These are phyloP conservation scores for Acrocephalus arundinaceus DNA, from an alignment of 2,113 vertebrate species.

Conservation along the genomic window DNA sequence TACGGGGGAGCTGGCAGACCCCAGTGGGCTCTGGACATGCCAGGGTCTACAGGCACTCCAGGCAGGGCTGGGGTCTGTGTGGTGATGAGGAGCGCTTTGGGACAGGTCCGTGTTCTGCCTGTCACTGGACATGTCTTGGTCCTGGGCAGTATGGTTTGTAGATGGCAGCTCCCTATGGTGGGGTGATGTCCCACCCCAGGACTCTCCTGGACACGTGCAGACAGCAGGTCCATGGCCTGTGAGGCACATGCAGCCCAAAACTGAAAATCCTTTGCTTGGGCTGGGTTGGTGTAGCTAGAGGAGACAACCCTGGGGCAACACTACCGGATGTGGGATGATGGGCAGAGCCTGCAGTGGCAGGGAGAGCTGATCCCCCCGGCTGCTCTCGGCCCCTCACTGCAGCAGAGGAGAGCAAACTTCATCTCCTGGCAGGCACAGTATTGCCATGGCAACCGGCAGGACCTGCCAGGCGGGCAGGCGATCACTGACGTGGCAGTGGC, in stretches of 20 bases:
- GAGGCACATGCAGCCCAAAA: neutral
- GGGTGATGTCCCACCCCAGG: neutral
- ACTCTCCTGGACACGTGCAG: neutral
- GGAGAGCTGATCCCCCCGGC: neutral
- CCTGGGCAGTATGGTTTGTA: neutral
- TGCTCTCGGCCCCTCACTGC: neutral
- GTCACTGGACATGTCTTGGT: neutral
- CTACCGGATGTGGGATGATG: neutral
- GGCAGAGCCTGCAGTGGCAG: neutral
- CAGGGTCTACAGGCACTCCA: neutral
- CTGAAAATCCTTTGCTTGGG: neutral
- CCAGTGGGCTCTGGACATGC: neutral
- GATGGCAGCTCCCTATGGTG: neutral
- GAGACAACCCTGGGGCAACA: neutral
- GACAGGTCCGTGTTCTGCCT: neutral
- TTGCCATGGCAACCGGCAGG: conserved; percentile 50
- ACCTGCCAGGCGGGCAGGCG: neutral
- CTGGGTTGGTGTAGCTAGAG: neutral
- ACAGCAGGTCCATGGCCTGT: neutral
- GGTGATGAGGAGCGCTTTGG: neutral
- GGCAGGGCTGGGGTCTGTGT: neutral
- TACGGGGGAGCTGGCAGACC: neutral
- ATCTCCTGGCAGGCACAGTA: neutral
- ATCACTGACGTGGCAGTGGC: neutral
- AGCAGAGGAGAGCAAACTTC: neutral